Base-by-base conservation (phyloP, 2,797 vertebrate species). In the Hephaestus fuliginosus region DNA sequence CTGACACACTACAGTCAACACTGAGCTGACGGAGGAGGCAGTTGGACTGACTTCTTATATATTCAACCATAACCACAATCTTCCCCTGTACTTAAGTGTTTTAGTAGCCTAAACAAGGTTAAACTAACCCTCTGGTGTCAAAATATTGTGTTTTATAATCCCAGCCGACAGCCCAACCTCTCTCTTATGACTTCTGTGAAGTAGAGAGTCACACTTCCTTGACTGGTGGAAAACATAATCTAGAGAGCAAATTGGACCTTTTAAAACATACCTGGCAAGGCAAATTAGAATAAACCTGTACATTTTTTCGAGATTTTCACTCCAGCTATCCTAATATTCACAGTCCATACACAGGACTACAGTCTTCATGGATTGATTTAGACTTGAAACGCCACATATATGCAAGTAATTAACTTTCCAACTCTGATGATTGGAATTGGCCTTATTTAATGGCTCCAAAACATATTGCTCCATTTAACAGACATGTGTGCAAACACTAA, bases 391-490 rank as follows among this genome's bases (percentile, higher is more conserved):
- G 1, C n/a, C 8, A 28, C 18, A 7, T 39, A 14, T 72, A 33
- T 43, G n/a, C 67, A 58, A 20, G 49, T 36, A 39, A 63, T 52
- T 1, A 44, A 63, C 4, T 33, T 6, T 53, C 8, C 4, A 44
- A 9, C 20, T 48, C n/a, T 57, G 33, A 57, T 57, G 28, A 39
- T 15, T 62, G 7, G 7, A 44, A 28, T 44, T 65, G n/a, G 13
- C 44, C 61, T 51, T 22, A 18, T 46, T 39, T 46, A 67, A 49
- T 1, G 3, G 5, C 2, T 60, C 28, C 41, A 41, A 49, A 53
- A 62, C 43, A 73, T 15, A 65, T 17, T 70, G 56, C 49, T 62
- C n/a, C 66, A 77, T 71, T 75, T 46, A 66, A 49, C 44, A 41
- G 28, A 22, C 28, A 28, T 39, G 46, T 74, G 30, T 82, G 41